Conservation (phyloP, 1,140 invertebrate species). For the Aphelinus atriplicis region DNA sequence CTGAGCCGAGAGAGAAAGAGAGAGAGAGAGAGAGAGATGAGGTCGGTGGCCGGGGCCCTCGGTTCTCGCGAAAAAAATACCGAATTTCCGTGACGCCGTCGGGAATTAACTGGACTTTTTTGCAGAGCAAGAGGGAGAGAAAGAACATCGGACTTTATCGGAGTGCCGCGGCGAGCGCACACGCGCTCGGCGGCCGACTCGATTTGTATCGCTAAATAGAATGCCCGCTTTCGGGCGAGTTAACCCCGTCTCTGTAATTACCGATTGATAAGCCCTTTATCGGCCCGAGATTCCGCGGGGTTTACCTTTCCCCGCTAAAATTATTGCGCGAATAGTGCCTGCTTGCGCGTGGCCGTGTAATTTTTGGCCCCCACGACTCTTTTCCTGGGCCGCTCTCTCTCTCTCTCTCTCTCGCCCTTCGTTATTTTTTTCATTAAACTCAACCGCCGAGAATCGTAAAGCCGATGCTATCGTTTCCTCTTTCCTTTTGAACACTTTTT, state of each 20-base stretch:
- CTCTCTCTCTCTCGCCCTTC: background rate
- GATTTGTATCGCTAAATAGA: conserved; percentile 37
- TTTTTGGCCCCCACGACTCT: background rate
- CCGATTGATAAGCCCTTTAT: conserved; percentile 37
- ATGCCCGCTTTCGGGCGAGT: conserved; percentile 2
- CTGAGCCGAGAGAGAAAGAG: background rate
- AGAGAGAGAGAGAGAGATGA: background rate
- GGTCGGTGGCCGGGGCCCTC: conserved; percentile 29
- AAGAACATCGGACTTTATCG: conserved; percentile 8
- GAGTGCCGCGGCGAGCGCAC: conserved; percentile 13
- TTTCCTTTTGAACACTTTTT: conserved; percentile 3
- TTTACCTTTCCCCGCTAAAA: conserved; percentile 23
- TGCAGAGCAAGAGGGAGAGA: background rate
- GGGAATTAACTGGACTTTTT: conserved; percentile 38
- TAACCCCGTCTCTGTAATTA: conserved; percentile 29
- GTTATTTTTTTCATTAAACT: conserved; percentile 17
- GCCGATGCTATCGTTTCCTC: conserved; percentile 6
- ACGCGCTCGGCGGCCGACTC: conserved; percentile 12
- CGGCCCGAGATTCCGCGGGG: conserved; percentile 16
- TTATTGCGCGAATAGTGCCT: conserved; percentile 31
- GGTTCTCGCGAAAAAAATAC: conserved; percentile 19
- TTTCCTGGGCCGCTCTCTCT: background rate
- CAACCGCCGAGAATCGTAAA: conserved; percentile 9
- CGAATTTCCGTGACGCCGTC: conserved; percentile 34
- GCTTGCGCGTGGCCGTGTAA: background rate